Base-by-base conservation (phyloP, 1,140 invertebrate species). In the Drosophila parvula region DNA sequence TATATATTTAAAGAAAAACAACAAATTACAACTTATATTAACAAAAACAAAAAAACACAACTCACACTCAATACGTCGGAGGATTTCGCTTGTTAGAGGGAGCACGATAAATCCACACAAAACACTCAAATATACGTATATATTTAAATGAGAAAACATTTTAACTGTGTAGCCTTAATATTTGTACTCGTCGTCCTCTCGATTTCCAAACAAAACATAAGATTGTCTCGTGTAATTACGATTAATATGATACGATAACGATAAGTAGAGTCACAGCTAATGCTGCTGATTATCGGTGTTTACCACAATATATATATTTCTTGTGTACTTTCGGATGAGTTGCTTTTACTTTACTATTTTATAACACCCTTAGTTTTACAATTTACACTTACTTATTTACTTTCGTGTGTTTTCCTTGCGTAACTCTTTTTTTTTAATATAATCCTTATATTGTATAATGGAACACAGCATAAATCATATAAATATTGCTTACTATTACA, bases 161-260 rank as follows among this genome's bases (percentile, higher is more conserved):
- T 86, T 86, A 82, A 88, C 83, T 85, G 83, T 88, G 83, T 86
- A 86, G 82, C 83, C 82, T 86, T 86, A 88, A 88, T 75, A 74
- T 76, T 76, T 76, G 61, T 76, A 76, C 74, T 76, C 62, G 73
- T 76, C 62, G 74, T 75, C 70, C 45, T 64, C 67, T 84, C 74
- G 71, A 85, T 78, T 85, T 81, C 73, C 74, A 76, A 40, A 43
- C 36, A 64, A 60, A 45, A 30, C 38, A 59, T 44, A 43, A 64
- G 28, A 30, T 57, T 57, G 51, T 57, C 18, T 44, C 48, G 36
- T 60, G 36, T 60, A 67, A 51, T 18, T 68, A 51, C 32, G 50
- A 53, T 53, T 36, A 53, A 22, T 53, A 53, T 32, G 32, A 53
- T 45, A 57, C 27, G 67, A 41, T 70, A 65, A 64, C 41, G 56